These are phyloP conservation scores for Hermetia illucens DNA, from an alignment of 1,140 invertebrate genomes.

Conservation along the genomic window DNA sequence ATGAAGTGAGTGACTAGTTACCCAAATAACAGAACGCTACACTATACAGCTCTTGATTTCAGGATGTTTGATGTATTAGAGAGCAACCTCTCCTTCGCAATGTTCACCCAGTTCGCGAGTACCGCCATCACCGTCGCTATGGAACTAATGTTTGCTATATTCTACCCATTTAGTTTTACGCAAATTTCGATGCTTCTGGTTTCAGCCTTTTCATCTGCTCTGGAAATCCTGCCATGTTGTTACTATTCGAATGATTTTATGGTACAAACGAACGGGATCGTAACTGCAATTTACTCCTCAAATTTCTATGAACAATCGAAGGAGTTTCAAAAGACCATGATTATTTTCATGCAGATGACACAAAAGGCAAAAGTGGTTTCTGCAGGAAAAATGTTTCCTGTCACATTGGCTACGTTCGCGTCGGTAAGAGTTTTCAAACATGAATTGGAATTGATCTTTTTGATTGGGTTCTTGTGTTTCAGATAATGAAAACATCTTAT, in stretches of 20 bases:
- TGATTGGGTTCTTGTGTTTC: too few species aligned
- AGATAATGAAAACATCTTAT: too few species aligned
- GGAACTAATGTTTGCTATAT: slow-evolving; percentile 5
- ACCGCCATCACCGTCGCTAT: slow-evolving; percentile 6
- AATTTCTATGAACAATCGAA: slow-evolving; percentile 7
- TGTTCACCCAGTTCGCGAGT: slow-evolving; percentile 7
- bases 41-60: too few species aligned
- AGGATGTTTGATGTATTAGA: slow-evolving; percentile 7
- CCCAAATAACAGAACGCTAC: too few species aligned
- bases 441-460: too few species aligned
- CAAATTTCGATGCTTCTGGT: slow-evolving; percentile 3
- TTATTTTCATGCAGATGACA: slow-evolving; percentile 9
- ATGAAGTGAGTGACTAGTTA: slow-evolving; percentile 6
- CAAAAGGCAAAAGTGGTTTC: slow-evolving; percentile 4
- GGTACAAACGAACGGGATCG: slow-evolving; percentile 3
- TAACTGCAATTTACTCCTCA: slow-evolving; percentile 7
- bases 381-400: slow-evolving; percentile 7
- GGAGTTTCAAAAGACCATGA: slow-evolving; percentile 8
- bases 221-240: slow-evolving; percentile 7
- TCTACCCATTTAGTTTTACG: slow-evolving; percentile 3
- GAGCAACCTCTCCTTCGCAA: slow-evolving; percentile 6
- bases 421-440: too few species aligned
- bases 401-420: slow-evolving; percentile 8
- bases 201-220: slow-evolving; percentile 1
- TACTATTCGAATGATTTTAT: slow-evolving; percentile 7